Evolutionary conservation across 2,113 vertebrate genomes (phyloP).

Genomic region (Brienomyrus longianalis): DNA sequence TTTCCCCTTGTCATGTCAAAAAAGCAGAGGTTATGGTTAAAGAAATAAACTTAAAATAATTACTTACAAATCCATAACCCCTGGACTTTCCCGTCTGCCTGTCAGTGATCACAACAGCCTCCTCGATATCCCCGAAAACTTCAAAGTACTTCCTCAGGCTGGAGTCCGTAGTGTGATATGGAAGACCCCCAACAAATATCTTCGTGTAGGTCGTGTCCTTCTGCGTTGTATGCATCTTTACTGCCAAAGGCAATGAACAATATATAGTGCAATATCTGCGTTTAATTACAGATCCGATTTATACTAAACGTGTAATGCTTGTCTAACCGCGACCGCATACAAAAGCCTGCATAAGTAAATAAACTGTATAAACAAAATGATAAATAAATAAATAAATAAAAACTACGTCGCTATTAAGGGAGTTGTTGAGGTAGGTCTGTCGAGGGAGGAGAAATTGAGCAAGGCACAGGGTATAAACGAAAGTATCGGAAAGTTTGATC

Average conservation of each 20-base stretch:
- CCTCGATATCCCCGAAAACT: slow-evolving; percentile 95
- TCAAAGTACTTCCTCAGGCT: slow-evolving; percentile 98
- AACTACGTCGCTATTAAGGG: slow-evolving; percentile 26
- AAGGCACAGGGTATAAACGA: slow-evolving; percentile 43
- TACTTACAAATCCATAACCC: slow-evolving; percentile 97
- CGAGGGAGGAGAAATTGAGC: slow-evolving; percentile 44
- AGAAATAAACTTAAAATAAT: not conserved
- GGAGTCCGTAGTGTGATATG: slow-evolving; percentile 95
- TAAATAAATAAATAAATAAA: not conserved
- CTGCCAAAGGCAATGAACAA: slow-evolving; percentile 54
- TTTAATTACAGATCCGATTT: not conserved
- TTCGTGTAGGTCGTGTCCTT: slow-evolving; percentile 98
- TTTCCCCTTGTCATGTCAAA: slow-evolving; percentile 20
- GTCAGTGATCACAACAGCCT: slow-evolving; percentile 97
- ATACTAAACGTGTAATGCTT: not conserved
- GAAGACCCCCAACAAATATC: slow-evolving; percentile 94
- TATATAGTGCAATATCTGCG: slow-evolving; percentile 56
- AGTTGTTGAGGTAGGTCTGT: slow-evolving; percentile 58
- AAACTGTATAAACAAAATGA: not conserved
- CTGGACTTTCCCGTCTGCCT: slow-evolving; percentile 93
- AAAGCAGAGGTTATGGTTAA: too few species aligned
- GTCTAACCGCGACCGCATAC: slow-evolving; percentile 12
- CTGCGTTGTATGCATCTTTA: slow-evolving; percentile 94
- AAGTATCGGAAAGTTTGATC: not conserved
- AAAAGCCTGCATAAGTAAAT: not conserved